phyloP scores from a whole-genome alignment of 2,797 vertebrate genomes.

The Brachyalestes nurse region DNA sequence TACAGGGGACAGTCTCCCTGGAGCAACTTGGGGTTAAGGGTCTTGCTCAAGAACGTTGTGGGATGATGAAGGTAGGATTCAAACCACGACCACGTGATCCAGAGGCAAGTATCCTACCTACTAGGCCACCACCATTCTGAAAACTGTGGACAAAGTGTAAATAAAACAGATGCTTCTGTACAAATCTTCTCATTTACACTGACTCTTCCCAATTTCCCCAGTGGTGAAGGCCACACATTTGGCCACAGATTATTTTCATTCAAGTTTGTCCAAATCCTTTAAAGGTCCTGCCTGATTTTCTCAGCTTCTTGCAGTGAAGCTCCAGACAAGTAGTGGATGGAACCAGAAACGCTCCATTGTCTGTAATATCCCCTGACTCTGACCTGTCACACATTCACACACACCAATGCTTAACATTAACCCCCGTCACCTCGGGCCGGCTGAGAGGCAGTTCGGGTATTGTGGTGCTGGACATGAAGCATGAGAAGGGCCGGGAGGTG shows the following conservation, averaged over 20 bases:
- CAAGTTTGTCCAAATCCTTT: slow-evolving; percentile 19
- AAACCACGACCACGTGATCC: too few relatives aligned
- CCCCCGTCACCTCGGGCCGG: slow-evolving; percentile 9
- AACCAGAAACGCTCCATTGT: slow-evolving; percentile 1
- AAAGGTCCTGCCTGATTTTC: slow-evolving; percentile 30
- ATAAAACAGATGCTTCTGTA: background rate
- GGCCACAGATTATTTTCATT: slow-evolving; percentile 40
- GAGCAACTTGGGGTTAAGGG: too few relatives aligned
- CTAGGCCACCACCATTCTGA: too few relatives aligned
- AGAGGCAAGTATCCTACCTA: too few relatives aligned
- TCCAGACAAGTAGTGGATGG: slow-evolving; percentile 18
- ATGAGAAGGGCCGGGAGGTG: slow-evolving; percentile 26
- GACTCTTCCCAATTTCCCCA: slow-evolving; percentile 54
- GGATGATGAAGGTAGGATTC: too few relatives aligned
- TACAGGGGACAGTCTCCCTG: too few relatives aligned
- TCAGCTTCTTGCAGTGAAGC: slow-evolving; percentile 20
- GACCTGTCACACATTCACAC: slow-evolving; percentile 45
- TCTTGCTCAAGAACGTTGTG: too few relatives aligned
- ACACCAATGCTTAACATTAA: slow-evolving; percentile 29
- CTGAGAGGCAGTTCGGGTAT: slow-evolving; percentile 17
- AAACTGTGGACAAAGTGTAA: background rate
- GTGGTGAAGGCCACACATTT: slow-evolving; percentile 51
- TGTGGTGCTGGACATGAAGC: slow-evolving; percentile 16
- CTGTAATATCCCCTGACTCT: slow-evolving; percentile 33
- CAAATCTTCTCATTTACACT: slow-evolving; percentile 26